These are phyloP conservation scores for Nannobrachium achirus DNA, from an alignment of 2,113 vertebrate genomes.

Conservation along the genomic window DNA sequence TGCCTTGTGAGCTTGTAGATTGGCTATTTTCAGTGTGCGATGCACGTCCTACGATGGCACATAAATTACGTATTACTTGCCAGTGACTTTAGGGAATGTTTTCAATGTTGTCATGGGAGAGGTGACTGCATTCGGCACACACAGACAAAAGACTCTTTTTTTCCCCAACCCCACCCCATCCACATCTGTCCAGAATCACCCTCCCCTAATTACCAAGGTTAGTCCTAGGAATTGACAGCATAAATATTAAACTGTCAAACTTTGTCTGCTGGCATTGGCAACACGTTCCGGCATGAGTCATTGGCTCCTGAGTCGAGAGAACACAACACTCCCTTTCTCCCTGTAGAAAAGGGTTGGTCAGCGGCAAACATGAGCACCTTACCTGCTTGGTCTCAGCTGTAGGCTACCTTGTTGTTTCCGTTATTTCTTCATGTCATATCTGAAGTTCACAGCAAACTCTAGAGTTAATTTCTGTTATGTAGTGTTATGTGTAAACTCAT, in stretches of 20 bases:
- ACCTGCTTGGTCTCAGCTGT: background rate
- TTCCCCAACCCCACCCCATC: conserved; percentile 41
- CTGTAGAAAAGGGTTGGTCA: conserved; percentile 12
- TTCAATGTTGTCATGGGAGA: conserved; percentile 61
- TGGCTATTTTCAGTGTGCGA: no score
- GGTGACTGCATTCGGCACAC: conserved; percentile 49
- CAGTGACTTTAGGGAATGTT: conserved; percentile 35
- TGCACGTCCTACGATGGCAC: no score
- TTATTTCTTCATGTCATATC: no score
- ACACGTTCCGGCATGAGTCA: conserved; percentile 72
- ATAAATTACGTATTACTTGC: conserved; percentile 4
- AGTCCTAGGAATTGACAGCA: conserved; percentile 72
- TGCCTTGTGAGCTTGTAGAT: no score
- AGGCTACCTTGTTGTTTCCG: no score
- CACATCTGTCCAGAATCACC: conserved; percentile 74
- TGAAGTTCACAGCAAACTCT: no score
- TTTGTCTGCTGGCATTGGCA: conserved; percentile 65
- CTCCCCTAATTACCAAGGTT: conserved; percentile 73
- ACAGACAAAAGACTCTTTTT: conserved; percentile 75
- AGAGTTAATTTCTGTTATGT: no score
- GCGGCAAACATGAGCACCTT: conserved; percentile 20
- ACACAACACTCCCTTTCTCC: conserved; percentile 66
- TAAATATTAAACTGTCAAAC: conserved; percentile 79
- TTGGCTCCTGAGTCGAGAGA: conserved; percentile 42
- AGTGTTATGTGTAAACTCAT: no score